Base-by-base conservation (phyloP, 2,113 vertebrate species). In the Phyllostomus discolor region DNA sequence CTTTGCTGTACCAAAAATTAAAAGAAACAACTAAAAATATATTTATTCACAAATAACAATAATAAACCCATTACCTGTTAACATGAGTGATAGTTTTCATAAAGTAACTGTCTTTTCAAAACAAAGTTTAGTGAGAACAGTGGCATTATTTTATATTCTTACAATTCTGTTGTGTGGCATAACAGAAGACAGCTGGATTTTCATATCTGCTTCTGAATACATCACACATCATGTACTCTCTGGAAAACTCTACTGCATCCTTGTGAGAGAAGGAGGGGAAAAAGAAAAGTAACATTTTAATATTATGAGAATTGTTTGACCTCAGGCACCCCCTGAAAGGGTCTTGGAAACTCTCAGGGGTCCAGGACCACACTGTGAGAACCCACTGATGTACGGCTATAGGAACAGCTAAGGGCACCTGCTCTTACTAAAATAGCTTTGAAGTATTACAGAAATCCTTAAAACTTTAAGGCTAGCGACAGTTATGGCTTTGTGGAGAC, bases 261-360 rank as follows among this genome's bases (percentile, higher is more conserved):
- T 89, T 38, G 6, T 92, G 75, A 88, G 86, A 92, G 79, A 93
- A 43, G 11, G 17, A 94, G 85, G 85, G 57, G 59, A 85, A 80
- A 73, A 83, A 46, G 91, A 78, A 72, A 80, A 96, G 62, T 92
- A 91, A 91, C 38, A 66, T 90, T 48, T 89, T 83, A 48, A 24
- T 92, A 35, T 84, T 93, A 69, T 70, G 73, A 92, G 88, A 95
- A 91, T 95, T n/a, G 6, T 76, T 95, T 96, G 85, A 94, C 59
- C 43, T 94, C 46, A 28, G 66, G 26, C 59, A 80, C 59, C 33
- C 7, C 22, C 54, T 67, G 17, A 70, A 48, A 70, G 54, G 57
- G 26, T 67, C 24, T 86, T 97, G 80, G 79, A 91, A 80, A 52
- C 12, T 90, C 31, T 90, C 17, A 67, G 38, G 22, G 28, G 69